These are phyloP conservation scores for Ophonus ardosiacus DNA, from an alignment of 2,888 invertebrate genomes.

Conservation along the genomic window DNA sequence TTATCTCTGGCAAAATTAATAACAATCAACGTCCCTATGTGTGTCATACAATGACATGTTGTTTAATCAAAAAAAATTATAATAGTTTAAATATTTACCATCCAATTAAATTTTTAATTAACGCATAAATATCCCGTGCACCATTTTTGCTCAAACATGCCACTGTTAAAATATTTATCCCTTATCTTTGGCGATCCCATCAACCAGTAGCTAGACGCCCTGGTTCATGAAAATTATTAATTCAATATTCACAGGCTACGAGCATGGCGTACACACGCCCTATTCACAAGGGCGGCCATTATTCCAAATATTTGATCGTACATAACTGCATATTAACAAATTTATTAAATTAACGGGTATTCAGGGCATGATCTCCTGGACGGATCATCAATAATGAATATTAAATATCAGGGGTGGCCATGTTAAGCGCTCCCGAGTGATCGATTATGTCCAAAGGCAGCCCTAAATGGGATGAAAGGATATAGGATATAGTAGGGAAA, in stretches of 20 bases:
- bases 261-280: no score
- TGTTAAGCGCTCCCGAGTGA: constrained; percentile 27
- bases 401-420: constrained; percentile 45
- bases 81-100: not conserved
- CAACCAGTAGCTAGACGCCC: not conserved
- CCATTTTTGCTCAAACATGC: not conserved
- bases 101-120: not conserved
- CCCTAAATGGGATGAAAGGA: not conserved
- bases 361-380: constrained; percentile 36
- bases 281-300: not conserved
- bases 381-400: constrained; percentile 58
- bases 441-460: not conserved
- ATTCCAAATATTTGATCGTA: constrained; percentile 46
- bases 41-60: no score
- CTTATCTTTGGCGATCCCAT: not conserved
- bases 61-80: not conserved
- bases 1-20: no score
- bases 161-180: not conserved
- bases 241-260: constrained; percentile 11
- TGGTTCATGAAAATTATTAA: constrained; percentile 21
- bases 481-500: no score
- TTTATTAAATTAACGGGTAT: constrained; percentile 61
- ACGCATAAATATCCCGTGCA: not conserved
- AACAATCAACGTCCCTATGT: no score
- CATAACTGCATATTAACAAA: constrained; percentile 62